Evolutionary conservation across 2,888 invertebrate species (phyloP), one percentile per base, ranked within the genome.

Genomic region (Pseudococcus longispinus): DNA sequence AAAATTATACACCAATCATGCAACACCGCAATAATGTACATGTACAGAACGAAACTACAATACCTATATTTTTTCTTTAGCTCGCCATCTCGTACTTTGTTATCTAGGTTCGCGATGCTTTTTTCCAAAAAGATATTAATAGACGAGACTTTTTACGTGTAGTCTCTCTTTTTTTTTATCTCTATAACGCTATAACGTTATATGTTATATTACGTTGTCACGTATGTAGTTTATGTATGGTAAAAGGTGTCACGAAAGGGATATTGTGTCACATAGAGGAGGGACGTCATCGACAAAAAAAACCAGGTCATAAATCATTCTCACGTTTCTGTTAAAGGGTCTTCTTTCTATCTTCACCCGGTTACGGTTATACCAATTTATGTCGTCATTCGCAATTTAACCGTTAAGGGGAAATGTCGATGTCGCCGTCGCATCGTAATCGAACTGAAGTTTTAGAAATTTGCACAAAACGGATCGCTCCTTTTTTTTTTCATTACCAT

Each of bases 141-240:
- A 74, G 74, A 74, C 29, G 74, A 74, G 74, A 74, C 74, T 29
- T 74, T 74, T 74, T 74, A 51, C 51, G 51, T 51, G 29, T 74
- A 74, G 26, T 70, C 15, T 70, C 4, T 70, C 9, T 46, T 51
- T 51, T 74, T 74, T 74, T 74, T 74, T 74, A 74, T 74, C 74
- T 74, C 74, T 74, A 74, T 74, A 74, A 74, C 74, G 74, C 37
- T 74, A n/a, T 51, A 74, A 74, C 74, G 74, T 74, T 29, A 74
- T 74, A 74, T 74, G 74, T 74, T 74, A 74, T 74, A 74, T 74
- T 74, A 74, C 74, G 74, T 74, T 74, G 74, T 74, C 74, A 74
- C 74, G 74, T 74, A 74, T 74, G 37, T 74, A 74, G 74, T 74
- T 29, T 74, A 65, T 65, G 60, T 65, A 65, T 65, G 60, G 74